Percentiles rank a stretch among this genome's conserved stretches.
phyloP scores from a whole-genome alignment of 2,113 vertebrate genomes.

The Apistogramma diplotaenia region DNA sequence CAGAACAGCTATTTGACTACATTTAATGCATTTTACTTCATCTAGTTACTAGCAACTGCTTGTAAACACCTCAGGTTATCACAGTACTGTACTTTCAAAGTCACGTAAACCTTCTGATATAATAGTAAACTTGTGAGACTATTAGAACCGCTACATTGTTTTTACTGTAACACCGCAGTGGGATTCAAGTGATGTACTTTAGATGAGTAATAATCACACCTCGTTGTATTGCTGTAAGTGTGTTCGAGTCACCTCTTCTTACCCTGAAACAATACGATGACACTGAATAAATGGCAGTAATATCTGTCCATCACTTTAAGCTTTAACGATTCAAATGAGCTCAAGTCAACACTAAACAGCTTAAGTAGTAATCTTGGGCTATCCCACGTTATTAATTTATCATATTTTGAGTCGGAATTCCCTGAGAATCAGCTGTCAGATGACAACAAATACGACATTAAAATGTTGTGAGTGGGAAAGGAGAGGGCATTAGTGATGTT shows the following conservation, averaged over 20 bases:
- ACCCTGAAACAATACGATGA: not conserved
- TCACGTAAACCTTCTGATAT: not conserved
- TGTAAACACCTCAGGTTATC: not conserved
- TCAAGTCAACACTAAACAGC: not conserved
- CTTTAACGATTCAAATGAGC: not conserved
- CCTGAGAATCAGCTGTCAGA: not conserved
- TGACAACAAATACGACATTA: not conserved
- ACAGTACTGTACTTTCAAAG: not conserved
- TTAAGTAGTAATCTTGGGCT: not conserved
- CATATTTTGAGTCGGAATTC: not conserved
- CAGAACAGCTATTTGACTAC: not conserved
- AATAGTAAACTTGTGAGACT: not conserved
- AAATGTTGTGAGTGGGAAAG: not conserved
- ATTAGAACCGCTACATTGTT: not conserved
- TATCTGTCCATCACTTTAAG: not conserved
- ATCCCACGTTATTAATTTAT: not conserved
- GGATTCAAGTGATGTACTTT: not conserved
- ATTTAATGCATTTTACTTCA: not conserved
- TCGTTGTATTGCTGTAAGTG: not conserved
- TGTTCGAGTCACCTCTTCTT: not conserved
- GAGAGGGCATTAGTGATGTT: not conserved
- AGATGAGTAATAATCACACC: not conserved
- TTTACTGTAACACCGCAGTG: not conserved
- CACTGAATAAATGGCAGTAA: not conserved
- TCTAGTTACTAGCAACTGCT: not conserved